Evolutionary conservation across 23 tunicate species (phyloP), one percentile per base, ranked within the genome.

Genomic region (Ascidia mentula): DNA sequence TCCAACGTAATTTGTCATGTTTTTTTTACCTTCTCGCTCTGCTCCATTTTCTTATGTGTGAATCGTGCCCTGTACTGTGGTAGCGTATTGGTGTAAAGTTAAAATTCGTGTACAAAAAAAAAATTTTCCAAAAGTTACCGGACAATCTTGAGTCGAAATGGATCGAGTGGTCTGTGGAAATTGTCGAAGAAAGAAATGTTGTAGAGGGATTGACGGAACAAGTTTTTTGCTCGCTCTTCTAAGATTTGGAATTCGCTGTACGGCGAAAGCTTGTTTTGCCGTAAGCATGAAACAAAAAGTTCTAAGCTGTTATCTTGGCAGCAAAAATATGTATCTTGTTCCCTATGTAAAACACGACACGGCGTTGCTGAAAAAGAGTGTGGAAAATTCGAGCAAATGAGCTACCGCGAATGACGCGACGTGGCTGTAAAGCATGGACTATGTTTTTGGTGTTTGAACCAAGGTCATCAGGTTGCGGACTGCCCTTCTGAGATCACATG

Each of bases 71-170:
- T n/a, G n/a, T n/a, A n/a, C n/a, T n/a, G n/a, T n/a, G n/a, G n/a
- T n/a, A n/a, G n/a, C n/a, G n/a, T n/a, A n/a, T n/a, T n/a, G n/a
- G n/a, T n/a, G n/a, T n/a, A n/a, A n/a, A n/a, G n/a, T n/a, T n/a
- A n/a, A n/a, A n/a, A n/a, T n/a, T n/a, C n/a, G n/a, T n/a, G n/a
- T n/a, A n/a, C n/a, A n/a, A n/a, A n/a, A n/a, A n/a, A n/a, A n/a
- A n/a, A n/a, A n/a, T n/a, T n/a, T n/a, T 45, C 18, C 60, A 71
- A 71, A 71, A 71, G 34, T 18, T 71, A 71, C 75, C 75, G 37
- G 75, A 71, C 75, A 71, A 31, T 71, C 75, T 71, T 34, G 36
- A 71, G 13, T 34, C 75, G 75, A 71, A 71, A 36, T 71, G 75
- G 75, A 31, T 71, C 37, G 75, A 71, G 35, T 71, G 75, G 75